Base-by-base conservation (phyloP, 2,797 vertebrate species). In the Paratrypauchen microcephalus region DNA sequence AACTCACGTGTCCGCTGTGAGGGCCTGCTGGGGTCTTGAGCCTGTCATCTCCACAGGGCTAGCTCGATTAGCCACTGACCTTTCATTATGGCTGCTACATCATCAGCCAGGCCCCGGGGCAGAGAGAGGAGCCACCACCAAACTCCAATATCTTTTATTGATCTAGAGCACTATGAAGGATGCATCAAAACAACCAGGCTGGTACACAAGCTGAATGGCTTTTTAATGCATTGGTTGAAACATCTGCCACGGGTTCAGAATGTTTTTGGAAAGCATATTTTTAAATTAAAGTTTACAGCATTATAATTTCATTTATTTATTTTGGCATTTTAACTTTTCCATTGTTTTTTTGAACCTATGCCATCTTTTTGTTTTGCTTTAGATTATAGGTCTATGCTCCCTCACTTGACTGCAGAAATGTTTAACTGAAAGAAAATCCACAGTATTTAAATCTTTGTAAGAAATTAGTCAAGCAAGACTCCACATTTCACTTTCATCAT, bases 51-150 rank as follows among this genome's bases (percentile, higher is more conserved):
- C 76, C 61, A 66, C 62, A 16, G 79, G 81, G 68, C 66, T 39
- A 6, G 52, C 80, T 72, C 63, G 24, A 83, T 87, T 83, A 79
- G 70, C 6, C n/a, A 5, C 80, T 86, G 85, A 88, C 86, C 83
- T 89, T 89, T 86, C 79, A 85, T 86, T 84, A 78, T 71, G 9
- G 58, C 55, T 79, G 59, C 73, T 52, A 71, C 75, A 74, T 80
- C 81, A 76, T 72, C 74, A 64, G 76, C 13, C 1, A 54, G 24
- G 70, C 58, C 76, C 57, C 57, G 18, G 77, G 79, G 78, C 72
- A 68, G 72, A 0, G 50, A 48, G 60, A 70, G 65, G 69, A 73
- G 77, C 50, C 57, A 62, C 74, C 74, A 62, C 69, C 77, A 71
- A 81, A 75, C 61, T 77, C 68, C 79, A 77, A 75, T 81, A 85